A percentile compares a stretch with the other conserved stretches of the same genome.
phyloP scores from a whole-genome alignment of 1,140 invertebrate genomes.

The Drosophila athabasca region DNA sequence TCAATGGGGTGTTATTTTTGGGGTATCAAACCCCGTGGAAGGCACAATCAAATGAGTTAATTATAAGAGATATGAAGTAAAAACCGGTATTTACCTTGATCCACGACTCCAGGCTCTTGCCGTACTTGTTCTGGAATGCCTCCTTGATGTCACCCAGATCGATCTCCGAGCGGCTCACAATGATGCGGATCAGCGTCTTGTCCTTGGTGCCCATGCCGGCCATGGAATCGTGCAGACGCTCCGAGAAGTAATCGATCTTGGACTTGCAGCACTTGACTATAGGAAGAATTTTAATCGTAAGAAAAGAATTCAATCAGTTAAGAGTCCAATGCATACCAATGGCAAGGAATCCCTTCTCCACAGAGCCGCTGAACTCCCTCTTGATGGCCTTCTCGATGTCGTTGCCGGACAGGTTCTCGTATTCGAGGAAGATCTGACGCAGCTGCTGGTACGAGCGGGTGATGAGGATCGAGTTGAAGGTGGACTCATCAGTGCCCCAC shows the following conservation, averaged over 20 bases:
- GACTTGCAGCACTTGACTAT: constrained; percentile 94
- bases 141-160: constrained; percentile 96
- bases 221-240: constrained; percentile 95
- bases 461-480: constrained; percentile 92
- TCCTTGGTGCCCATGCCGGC: constrained; percentile 95
- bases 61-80: background rate
- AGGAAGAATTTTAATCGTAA: constrained; percentile 1
- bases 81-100: constrained; percentile 89
- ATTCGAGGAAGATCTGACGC: constrained; percentile 91
- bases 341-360: constrained; percentile 93
- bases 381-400: constrained; percentile 94
- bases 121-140: constrained; percentile 93
- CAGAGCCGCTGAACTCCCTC: constrained; percentile 93
- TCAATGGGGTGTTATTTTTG: constrained; percentile 12
- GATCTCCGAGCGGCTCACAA: constrained; percentile 95
- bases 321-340: constrained; percentile 87
- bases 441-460: constrained; percentile 92
- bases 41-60: constrained; percentile 26
- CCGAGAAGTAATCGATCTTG: constrained; percentile 96
- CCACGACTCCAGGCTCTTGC: constrained; percentile 92
- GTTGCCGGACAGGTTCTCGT: constrained; percentile 89
- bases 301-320: background rate
- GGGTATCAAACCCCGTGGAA: background rate
- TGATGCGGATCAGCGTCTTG: constrained; percentile 93
- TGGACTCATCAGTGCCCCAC: constrained; percentile 94